Evolutionary conservation across 2,797 vertebrate genomes (phyloP).

Genomic region (Poeciliopsis infans): DNA sequence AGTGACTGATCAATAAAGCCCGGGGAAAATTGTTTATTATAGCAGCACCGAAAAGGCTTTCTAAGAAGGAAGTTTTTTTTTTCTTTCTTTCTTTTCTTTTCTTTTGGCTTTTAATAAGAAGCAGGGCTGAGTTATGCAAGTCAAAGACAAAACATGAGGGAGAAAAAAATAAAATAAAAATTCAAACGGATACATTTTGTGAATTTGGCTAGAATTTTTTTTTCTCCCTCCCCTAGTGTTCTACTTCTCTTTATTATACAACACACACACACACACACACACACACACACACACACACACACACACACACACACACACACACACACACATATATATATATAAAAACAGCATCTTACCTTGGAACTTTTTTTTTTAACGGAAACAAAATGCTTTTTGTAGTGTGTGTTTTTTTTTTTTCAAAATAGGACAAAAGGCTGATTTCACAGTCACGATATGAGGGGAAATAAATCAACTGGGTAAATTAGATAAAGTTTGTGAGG

Average conservation of each 20-base stretch:
- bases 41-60: conserved; percentile 77
- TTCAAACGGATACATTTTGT: neutral
- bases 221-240: neutral
- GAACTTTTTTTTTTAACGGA: neutral
- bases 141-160: neutral
- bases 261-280: too few species aligned
- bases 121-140: neutral
- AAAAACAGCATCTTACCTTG: neutral
- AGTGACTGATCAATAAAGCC: conserved; percentile 99
- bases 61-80: conserved; percentile 45
- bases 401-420: neutral
- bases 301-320: too few species aligned
- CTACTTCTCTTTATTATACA: neutral
- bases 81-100: neutral
- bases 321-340: neutral
- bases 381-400: neutral
- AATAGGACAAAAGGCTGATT: conserved; percentile 40
- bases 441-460: conserved; percentile 14
- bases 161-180: neutral
- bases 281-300: too few species aligned
- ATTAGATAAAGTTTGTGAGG: neutral
- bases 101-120: neutral
- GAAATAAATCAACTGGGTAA: conserved; percentile 18
- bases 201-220: neutral
- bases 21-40: conserved; percentile 90